These are phyloP conservation scores for Hoplostethus atlanticus DNA, from an alignment of 2,797 vertebrate species.

Conservation along the genomic window DNA sequence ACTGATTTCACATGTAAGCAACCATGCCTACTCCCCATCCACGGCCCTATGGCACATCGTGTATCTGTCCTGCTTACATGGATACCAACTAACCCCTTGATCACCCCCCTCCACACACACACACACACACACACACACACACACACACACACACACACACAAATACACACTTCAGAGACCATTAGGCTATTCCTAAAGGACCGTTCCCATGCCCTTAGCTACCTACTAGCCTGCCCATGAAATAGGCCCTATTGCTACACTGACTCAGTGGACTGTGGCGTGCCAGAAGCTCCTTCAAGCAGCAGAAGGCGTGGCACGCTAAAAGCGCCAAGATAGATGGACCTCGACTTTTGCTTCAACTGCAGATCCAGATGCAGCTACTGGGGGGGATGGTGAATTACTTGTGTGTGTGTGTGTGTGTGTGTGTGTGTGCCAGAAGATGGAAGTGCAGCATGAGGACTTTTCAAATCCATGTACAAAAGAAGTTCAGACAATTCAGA, in stretches of 20 bases:
- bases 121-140: not conserved
- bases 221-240: constrained; percentile 4
- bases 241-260: constrained; percentile 4
- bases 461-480: constrained; percentile 41
- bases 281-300: constrained; percentile 39
- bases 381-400: not conserved
- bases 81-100: constrained; percentile 11
- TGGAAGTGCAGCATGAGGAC: not conserved
- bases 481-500: constrained; percentile 53
- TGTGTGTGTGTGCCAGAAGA: too few relatives aligned
- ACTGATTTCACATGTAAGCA: too few relatives aligned
- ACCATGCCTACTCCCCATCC: not conserved
- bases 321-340: constrained; percentile 31
- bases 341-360: constrained; percentile 34
- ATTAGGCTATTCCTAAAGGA: constrained; percentile 13
- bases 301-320: constrained; percentile 43
- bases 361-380: constrained; percentile 33
- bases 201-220: constrained; percentile 13
- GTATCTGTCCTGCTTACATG: not conserved
- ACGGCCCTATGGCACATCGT: not conserved
- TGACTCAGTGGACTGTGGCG: constrained; percentile 30
- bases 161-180: constrained; percentile 30
- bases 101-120: constrained; percentile 10
- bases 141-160: too few relatives aligned
- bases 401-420: not conserved